Evolutionary conservation across 2,888 invertebrate genomes (phyloP).

Genomic region (Polydrusus tereticollis): DNA sequence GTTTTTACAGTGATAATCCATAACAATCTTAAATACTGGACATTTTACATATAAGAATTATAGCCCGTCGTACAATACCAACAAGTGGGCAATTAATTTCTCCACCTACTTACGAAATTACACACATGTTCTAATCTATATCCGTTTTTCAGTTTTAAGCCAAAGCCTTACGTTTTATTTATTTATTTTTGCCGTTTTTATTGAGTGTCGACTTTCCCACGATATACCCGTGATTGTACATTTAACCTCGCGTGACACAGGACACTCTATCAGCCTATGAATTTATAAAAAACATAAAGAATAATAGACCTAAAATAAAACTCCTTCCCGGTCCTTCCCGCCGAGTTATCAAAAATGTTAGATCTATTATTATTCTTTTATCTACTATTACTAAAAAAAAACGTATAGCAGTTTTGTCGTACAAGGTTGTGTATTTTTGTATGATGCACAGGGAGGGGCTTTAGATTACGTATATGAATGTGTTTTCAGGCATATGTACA

Average conservation of each 20-base stretch:
- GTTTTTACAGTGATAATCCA: too few species aligned
- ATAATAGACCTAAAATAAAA: constrained; percentile 38
- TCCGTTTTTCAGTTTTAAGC: too few species aligned
- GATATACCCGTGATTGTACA: constrained; percentile 23
- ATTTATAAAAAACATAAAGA: constrained; percentile 37
- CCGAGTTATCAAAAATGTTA: constrained; percentile 32
- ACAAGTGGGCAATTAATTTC: too few species aligned
- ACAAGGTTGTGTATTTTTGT: constrained; percentile 7
- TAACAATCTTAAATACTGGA: too few species aligned
- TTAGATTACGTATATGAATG: too few species aligned
- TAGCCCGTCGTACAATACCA: too few species aligned
- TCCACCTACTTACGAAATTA: too few species aligned
- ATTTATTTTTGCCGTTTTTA: not conserved
- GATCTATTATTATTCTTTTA: constrained; percentile 38
- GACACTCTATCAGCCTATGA: constrained; percentile 19
- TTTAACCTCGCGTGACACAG: constrained; percentile 32
- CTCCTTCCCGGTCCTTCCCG: constrained; percentile 30
- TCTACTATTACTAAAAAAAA: constrained; percentile 33
- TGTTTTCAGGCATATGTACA: too few species aligned
- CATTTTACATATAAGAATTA: too few species aligned
- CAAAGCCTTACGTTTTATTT: not conserved
- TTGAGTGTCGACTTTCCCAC: constrained; percentile 38
- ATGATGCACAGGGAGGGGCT: not conserved
- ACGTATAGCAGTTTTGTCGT: constrained; percentile 17
- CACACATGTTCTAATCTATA: too few species aligned